Base-by-base conservation (phyloP, 1,140 invertebrate genomes). In the Drosophila lowei region DNA sequence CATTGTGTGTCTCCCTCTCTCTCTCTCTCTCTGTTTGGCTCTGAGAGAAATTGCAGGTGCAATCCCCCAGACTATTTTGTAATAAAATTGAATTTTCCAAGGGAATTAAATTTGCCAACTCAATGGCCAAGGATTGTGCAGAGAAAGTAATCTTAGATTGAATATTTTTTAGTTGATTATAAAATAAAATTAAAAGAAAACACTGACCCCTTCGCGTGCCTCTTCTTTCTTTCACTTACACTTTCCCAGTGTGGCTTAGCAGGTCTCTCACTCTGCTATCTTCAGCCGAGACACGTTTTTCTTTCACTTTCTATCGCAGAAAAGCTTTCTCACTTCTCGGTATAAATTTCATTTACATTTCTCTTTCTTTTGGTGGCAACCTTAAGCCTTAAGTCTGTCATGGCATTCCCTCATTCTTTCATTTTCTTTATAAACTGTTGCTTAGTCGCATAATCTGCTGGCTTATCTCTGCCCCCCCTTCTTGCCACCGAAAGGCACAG, bases 391-490 rank as follows among this genome's bases (percentile, higher is more conserved):
- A 1, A 13, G 11, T 38, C 34, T 4, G 4, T 38, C 34, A 13
- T 13, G 34, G 34, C 11, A 4, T 38, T 38, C 3, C 11, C 23
- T 23, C 23, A 28, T 49, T 67, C 49, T 42, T 66, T 46, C 64
- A 28, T 67, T 34, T 66, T 66, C 4, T 41, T 54, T 68, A 52
- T 68, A 57, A 68, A 68, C 65, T 68, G 65, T 68, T 68, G 65
- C 65, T 68, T 68, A 68, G 63, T 68, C 65, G 65, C 65, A 68
- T 68, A 68, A 68, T 68, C 62, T 52, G 11, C 23, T 8, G 43
- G 50, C 65, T 68, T 68, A 68, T 68, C 65, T 67, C n/a, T n/a
- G n/a, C n/a, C 18, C 18, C 18, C 18, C 18, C 18, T 18, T 18
- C 65, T 56, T 34, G 6, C 6, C 28, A 0, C 65, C 58, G 15